These are phyloP conservation scores for Genyomyrus donnyi DNA, from an alignment of 2,113 vertebrate species.

Conservation along the genomic window DNA sequence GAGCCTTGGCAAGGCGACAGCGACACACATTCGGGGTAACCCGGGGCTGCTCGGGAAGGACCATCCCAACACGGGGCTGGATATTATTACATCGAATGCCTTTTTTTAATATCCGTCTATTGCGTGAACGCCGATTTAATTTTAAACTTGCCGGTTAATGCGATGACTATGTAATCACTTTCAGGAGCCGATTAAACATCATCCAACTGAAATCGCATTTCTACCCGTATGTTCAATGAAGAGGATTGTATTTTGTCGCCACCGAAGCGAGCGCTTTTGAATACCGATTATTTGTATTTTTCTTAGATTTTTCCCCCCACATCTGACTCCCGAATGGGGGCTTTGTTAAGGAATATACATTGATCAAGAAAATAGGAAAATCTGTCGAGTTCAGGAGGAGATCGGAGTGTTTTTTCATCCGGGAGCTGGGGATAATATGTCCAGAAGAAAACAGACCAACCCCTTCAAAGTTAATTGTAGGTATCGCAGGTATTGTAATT, in stretches of 20 bases:
- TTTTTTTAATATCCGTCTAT: not conserved
- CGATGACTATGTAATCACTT: slow-evolving; percentile 41
- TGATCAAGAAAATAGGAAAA: slow-evolving; percentile 24
- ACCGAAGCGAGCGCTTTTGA: slow-evolving; percentile 26
- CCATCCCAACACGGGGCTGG: slow-evolving; percentile 31
- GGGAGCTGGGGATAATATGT: slow-evolving; percentile 62
- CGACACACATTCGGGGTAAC: slow-evolving; percentile 36
- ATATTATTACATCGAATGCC: slow-evolving; percentile 26
- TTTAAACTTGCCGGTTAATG: not conserved
- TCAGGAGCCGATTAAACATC: not conserved
- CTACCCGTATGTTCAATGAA: slow-evolving; percentile 23
- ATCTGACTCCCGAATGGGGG: slow-evolving; percentile 18
- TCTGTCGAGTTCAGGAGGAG: slow-evolving; percentile 44
- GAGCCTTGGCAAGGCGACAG: slow-evolving; percentile 42
- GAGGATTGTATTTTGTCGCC: slow-evolving; percentile 15
- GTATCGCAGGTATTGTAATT: slow-evolving; percentile 57
- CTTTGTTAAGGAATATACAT: slow-evolving; percentile 38
- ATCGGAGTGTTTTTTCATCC: slow-evolving; percentile 38
- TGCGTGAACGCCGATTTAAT: slow-evolving; percentile 18
- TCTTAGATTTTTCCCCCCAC: slow-evolving; percentile 15
- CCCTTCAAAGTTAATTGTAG: slow-evolving; percentile 76
- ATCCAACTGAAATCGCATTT: slow-evolving; percentile 6
- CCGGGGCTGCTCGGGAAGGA: slow-evolving; percentile 39
- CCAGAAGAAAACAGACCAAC: slow-evolving; percentile 71
- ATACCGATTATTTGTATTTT: slow-evolving; percentile 10